These are phyloP conservation scores for Paralinhomoeus sp. DNA, from an alignment of 2,888 invertebrate species.

Conservation along the genomic window DNA sequence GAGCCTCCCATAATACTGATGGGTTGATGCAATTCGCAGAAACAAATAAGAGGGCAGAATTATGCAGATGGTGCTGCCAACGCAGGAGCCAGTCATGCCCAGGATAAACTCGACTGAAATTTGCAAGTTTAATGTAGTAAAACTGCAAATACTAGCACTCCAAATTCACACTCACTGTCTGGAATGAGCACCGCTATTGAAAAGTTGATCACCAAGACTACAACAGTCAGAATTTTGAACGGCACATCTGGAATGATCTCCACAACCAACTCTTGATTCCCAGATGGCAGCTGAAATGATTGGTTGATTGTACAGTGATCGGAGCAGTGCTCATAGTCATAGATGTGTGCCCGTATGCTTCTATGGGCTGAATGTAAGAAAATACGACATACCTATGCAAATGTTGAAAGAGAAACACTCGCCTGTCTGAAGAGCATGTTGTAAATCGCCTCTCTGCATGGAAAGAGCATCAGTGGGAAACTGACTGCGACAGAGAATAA, in stretches of 20 bases:
- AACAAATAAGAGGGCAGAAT: slow-evolving; percentile 77
- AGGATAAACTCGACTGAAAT: slow-evolving; percentile 49
- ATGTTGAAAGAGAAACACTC: neutral
- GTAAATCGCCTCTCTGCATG: slow-evolving; percentile 73
- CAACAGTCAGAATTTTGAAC: slow-evolving; percentile 3
- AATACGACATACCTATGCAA: too few relatives aligned
- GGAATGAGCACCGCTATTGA: slow-evolving; percentile 63
- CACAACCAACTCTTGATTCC: too few relatives aligned
- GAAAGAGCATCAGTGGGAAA: slow-evolving; percentile 86
- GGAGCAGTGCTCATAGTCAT: too few relatives aligned
- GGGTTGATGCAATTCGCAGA: slow-evolving; percentile 52
- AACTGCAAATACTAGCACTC: neutral
- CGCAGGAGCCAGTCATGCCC: slow-evolving; percentile 77
- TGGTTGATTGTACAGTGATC: too few relatives aligned
- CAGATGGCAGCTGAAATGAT: neutral
- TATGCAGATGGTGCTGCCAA: slow-evolving; percentile 73
- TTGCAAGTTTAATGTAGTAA: neutral
- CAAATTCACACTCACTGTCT: slow-evolving; percentile 36
- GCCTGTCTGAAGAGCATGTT: slow-evolving; percentile 40
- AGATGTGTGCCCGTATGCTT: too few relatives aligned
- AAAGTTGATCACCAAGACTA: slow-evolving; percentile 50
- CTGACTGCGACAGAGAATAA: slow-evolving; percentile 80
- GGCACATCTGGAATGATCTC: slow-evolving; percentile 2
- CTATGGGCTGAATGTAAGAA: too few relatives aligned
- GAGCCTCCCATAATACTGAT: neutral